Conservation (phyloP, 2,888 invertebrate species). For the Hypomecis punctinalis region DNA sequence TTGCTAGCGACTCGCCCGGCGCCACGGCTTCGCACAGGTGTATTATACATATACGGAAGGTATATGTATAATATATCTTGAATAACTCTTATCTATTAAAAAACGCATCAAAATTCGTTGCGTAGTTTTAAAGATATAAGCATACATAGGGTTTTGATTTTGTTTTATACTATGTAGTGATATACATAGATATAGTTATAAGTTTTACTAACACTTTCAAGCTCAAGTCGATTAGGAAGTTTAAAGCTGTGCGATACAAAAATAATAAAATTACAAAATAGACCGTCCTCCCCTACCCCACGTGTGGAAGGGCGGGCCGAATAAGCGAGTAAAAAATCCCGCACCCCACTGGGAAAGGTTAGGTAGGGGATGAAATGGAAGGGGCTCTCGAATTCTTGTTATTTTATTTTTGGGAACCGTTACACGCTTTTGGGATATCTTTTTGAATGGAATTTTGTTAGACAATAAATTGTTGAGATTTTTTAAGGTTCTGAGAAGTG, state of each 20-base stretch:
- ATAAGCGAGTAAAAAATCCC: constrained; percentile 43
- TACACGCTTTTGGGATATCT: constrained; percentile 27
- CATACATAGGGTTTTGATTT: no score
- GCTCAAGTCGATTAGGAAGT: not conserved
- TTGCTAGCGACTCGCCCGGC: no score
- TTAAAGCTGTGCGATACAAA: constrained; percentile 5
- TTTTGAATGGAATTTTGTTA: constrained; percentile 24
- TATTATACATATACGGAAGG: no score
- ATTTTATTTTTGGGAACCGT: constrained; percentile 43
- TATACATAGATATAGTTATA: no score
- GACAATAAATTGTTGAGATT: not conserved
- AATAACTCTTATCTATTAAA: no score
- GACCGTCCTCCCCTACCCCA: constrained; percentile 39
- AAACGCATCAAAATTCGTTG: no score
- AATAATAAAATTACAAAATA: constrained; percentile 33
- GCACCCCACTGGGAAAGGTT: constrained; percentile 43
- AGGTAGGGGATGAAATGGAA: constrained; percentile 36
- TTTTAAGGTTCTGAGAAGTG: not conserved
- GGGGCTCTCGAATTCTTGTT: constrained; percentile 37
- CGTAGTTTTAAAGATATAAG: no score
- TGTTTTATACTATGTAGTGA: no score
- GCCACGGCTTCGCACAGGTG: no score
- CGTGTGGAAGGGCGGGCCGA: constrained; percentile 43
- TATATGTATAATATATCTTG: no score
- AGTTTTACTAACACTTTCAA: constrained; percentile 15